Evolutionary conservation across 2,113 vertebrate genomes (phyloP).

Genomic region (Cathartes aura): DNA sequence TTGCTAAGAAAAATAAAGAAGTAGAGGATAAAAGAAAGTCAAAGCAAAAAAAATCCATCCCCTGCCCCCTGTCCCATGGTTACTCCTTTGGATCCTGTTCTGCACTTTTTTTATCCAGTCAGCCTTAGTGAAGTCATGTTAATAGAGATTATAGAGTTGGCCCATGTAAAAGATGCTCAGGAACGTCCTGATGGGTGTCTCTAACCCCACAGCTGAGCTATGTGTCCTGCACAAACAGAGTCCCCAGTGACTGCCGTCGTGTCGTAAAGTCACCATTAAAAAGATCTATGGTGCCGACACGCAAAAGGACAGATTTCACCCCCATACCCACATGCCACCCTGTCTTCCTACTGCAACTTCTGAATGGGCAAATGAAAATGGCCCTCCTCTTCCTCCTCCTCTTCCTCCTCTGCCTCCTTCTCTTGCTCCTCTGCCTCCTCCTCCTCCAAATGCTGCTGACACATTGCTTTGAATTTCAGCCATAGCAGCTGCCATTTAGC

Average conservation of each 20-base stretch:
- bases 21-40: background rate
- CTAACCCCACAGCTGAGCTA: background rate
- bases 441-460: background rate
- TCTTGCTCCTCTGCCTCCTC: background rate
- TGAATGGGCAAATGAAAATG: background rate
- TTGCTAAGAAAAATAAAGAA: background rate
- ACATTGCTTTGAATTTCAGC: background rate
- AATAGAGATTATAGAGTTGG: background rate
- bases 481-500: too few species aligned
- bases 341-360: background rate
- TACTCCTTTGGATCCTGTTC: background rate
- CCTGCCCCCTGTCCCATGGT: background rate
- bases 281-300: fast-evolving
- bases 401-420: background rate
- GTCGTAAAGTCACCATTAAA: background rate
- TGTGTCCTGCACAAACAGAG: background rate
- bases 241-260: too few species aligned
- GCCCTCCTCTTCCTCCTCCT: background rate
- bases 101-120: background rate
- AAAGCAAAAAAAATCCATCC: background rate
- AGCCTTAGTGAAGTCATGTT: background rate
- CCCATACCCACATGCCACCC: fast-evolving
- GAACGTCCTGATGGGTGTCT: background rate
- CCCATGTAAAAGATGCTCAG: background rate
- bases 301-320: background rate